Percentiles rank a stretch among this genome's conserved stretches.
Evolutionary conservation across 2,888 invertebrate species (phyloP).

Genomic region (Julus scanicus): DNA sequence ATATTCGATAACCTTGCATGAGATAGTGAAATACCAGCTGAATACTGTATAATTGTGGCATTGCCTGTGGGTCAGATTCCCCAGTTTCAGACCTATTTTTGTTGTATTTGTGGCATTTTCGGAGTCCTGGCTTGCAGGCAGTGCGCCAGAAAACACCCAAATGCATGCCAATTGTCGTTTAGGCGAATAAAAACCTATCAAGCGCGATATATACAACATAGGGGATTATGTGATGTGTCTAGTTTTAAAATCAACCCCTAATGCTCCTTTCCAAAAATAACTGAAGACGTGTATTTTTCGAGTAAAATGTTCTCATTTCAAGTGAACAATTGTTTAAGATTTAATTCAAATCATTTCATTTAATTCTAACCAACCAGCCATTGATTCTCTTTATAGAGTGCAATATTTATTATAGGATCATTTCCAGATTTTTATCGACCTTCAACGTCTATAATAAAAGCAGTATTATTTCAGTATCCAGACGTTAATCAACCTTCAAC

Average conservation of each 20-base stretch:
- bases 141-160: background rate
- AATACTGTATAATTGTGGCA: background rate
- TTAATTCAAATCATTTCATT: no score
- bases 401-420: no score
- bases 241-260: background rate
- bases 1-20: slow-evolving; percentile 16
- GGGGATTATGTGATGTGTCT: background rate
- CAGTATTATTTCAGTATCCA: no score
- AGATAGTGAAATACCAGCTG: background rate
- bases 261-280: background rate
- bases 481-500: no score
- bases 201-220: background rate
- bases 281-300: background rate
- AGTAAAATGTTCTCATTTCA: no score
- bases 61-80: background rate
- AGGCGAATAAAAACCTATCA: background rate
- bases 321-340: no score
- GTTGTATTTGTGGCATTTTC: background rate
- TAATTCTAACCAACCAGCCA: no score
- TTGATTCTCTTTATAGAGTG: no score
- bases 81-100: background rate
- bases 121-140: background rate
- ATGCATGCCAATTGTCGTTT: background rate
- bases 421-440: no score
- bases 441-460: no score